Evolutionary conservation across 2,113 vertebrate species (phyloP).

Genomic region (Microcebus lehilahytsara): DNA sequence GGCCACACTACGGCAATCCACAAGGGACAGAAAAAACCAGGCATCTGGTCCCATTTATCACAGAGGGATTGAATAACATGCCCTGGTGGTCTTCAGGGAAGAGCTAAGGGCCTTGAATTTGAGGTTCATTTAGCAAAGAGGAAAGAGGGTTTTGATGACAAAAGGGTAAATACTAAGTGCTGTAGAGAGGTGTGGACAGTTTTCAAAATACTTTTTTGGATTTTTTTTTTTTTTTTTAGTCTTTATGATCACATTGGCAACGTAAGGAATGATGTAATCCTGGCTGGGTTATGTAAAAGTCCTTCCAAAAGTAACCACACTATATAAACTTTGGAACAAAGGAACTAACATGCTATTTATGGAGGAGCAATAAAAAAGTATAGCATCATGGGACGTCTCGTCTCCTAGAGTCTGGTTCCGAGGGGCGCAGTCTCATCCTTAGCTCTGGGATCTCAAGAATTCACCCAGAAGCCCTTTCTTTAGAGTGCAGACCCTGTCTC

Average conservation of each 20-base stretch:
- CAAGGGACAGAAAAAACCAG: not conserved
- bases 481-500: not conserved
- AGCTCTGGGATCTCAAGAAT: constrained; percentile 40
- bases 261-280: not conserved
- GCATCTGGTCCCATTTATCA: constrained; percentile 31
- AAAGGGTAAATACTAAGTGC: constrained; percentile 26
- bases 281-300: constrained; percentile 4
- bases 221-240: constrained; percentile 2
- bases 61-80: constrained; percentile 3
- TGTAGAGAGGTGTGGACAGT: constrained; percentile 34
- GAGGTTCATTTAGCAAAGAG: constrained; percentile 48
- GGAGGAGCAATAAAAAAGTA: constrained; percentile 7
- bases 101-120: constrained; percentile 11
- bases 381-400: not conserved
- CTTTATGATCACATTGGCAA: not conserved
- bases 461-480: constrained; percentile 24
- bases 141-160: constrained; percentile 45
- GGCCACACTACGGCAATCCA: not conserved
- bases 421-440: constrained; percentile 1
- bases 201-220: constrained; percentile 48
- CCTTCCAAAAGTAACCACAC: constrained; percentile 52
- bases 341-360: constrained; percentile 6
- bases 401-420: constrained; percentile 30
- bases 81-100: constrained; percentile 8
- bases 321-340: constrained; percentile 59